Evolutionary conservation across 1,140 invertebrate species (phyloP), one percentile per base, ranked within the genome.

Genomic region (Vollenhovia emeryi): DNA sequence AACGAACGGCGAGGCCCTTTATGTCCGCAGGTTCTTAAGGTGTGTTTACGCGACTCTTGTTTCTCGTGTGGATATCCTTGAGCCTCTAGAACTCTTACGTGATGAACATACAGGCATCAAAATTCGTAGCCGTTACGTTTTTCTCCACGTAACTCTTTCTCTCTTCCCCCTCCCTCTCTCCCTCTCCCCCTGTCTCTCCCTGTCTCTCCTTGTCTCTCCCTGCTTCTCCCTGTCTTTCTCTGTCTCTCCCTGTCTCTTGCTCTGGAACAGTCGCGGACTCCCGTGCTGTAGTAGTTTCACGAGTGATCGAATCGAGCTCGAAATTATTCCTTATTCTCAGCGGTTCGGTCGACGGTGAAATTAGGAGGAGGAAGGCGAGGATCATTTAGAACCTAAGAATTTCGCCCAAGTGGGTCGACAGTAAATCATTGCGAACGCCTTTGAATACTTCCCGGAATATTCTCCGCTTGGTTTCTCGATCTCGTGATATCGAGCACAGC

Each of bases 371-470:
- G 11, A 5, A 18, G 18, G 30, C 36, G 36, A 21, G 33, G 43
- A 69, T 82, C 50, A 27, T 15, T 45, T 71, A 9, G 50, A 11
- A 45, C 8, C 78, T 45, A 82, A n/a, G 78, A 71, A 82, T 82
- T 82, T 82, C 13, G 36, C 24, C n/a, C 43, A 82, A 84, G 83
- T 84, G 48, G 64, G 69, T 85, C 74, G 78, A 57, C 84, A 50
- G 55, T 87, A 75, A 62, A 82, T 69, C 36, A 85, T 68, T 48
- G 48, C 43, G 50, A 66, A 27, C 71, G 50, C 45, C 36, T 59
- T 52, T 48, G 48, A 50, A 84, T 52, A 52, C 45, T 84, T 78
- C 82, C 45, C 40, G 21, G 57, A 64, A 76, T 84, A 62, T 27
- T 6, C 15, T 40, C 8, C 33, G 21, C 73, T 76, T 1, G 43